Conservation (phyloP, 2,888 invertebrate genomes). For the Xestia ashworthii region DNA sequence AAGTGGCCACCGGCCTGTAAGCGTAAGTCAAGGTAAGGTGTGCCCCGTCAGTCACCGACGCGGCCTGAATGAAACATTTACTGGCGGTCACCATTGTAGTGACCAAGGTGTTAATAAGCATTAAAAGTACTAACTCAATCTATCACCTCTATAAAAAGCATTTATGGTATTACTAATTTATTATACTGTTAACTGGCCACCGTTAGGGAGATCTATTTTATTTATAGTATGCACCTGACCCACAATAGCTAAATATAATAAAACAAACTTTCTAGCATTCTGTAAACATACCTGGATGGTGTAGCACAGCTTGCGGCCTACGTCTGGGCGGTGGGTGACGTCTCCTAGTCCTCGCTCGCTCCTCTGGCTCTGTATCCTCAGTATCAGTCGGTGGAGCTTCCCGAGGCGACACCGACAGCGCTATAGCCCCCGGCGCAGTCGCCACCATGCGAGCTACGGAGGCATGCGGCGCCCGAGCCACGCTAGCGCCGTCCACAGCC, state of each 20-base stretch:
- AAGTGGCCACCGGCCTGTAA: no score
- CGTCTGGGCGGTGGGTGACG: constrained; percentile 86
- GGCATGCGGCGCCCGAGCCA: constrained; percentile 97
- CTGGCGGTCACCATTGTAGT: no score
- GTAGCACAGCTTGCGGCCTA: constrained; percentile 82
- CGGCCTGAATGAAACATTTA: no score
- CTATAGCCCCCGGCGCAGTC: constrained; percentile 95
- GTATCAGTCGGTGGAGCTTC: constrained; percentile 87
- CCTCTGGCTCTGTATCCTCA: constrained; percentile 88
- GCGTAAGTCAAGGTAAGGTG: no score
- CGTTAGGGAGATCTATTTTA: no score
- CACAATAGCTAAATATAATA: neutral
- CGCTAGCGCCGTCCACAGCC: constrained; percentile 97
- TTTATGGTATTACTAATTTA: neutral
- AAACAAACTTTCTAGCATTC: neutral
- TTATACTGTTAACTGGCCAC: constrained; percentile 5
- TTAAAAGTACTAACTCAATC: neutral
- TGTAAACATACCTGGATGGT: constrained; percentile 80
- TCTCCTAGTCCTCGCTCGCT: constrained; percentile 82
- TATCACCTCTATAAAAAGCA: constrained; percentile 19
- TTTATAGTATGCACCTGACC: constrained; percentile 10
- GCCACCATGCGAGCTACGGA: constrained; percentile 98
- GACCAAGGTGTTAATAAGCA: neutral
- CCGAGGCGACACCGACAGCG: constrained; percentile 95
- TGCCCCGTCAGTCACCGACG: no score